phyloP scores from a whole-genome alignment of 37 sponge, comb jelly and placozoan genomes.

The Amphimedon queenslandica region DNA sequence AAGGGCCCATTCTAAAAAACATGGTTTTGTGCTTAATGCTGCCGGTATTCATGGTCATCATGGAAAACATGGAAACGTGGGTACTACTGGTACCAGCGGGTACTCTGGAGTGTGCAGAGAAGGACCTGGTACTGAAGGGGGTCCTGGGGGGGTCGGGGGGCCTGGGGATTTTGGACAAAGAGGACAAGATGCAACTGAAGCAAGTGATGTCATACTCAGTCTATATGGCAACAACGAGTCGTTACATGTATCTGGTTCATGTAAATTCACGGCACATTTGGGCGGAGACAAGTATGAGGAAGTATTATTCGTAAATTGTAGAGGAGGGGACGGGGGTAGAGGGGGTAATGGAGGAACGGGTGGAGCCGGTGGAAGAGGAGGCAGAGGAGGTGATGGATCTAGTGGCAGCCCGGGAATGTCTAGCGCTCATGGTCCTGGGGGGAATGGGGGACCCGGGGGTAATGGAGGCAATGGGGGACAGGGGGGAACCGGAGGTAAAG shows the following conservation, averaged over 20 bases:
- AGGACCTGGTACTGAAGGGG: slow-evolving; percentile 46
- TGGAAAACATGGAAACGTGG: slow-evolving; percentile 24
- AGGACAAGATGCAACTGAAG: slow-evolving; percentile 35
- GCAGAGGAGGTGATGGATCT: slow-evolving; percentile 62
- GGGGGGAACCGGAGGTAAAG: slow-evolving; percentile 51
- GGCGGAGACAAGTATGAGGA: slow-evolving; percentile 59
- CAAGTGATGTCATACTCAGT: slow-evolving; percentile 38
- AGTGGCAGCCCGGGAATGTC: slow-evolving; percentile 28
- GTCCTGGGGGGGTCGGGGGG: slow-evolving; percentile 56
- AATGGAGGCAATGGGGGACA: slow-evolving; percentile 69
- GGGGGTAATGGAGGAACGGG: slow-evolving; percentile 77
- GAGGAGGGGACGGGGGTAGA: slow-evolving; percentile 76
- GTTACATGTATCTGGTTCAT: slow-evolving; percentile 23
- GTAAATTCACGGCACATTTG: slow-evolving; percentile 24
- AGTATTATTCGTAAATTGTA: slow-evolving; percentile 68
- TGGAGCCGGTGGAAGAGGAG: slow-evolving; percentile 66
- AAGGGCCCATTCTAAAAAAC: slow-evolving; percentile 33
- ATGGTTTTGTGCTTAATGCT: slow-evolving; percentile 30
- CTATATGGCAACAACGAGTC: slow-evolving; percentile 40
- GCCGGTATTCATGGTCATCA: slow-evolving; percentile 28
- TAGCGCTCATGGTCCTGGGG: slow-evolving; percentile 47
- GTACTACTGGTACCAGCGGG: slow-evolving; percentile 25
- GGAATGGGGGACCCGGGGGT: slow-evolving; percentile 49
- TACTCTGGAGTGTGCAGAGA: slow-evolving; percentile 11
- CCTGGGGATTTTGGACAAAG: slow-evolving; percentile 27